Evolutionary conservation across 2,888 invertebrate genomes (phyloP).

Genomic region (Theretra japonica): DNA sequence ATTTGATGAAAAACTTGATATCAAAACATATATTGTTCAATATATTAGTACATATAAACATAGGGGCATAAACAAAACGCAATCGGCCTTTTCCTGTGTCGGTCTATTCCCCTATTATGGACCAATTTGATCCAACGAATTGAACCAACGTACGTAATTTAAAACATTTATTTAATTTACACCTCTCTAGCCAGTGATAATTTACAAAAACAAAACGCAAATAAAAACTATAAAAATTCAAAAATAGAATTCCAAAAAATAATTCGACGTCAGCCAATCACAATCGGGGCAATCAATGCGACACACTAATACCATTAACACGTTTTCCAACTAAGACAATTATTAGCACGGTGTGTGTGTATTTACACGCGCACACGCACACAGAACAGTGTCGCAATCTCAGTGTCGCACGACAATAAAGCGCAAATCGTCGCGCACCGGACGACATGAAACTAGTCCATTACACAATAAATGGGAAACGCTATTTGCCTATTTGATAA

Average conservation of each 20-base stretch:
- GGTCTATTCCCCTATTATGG: slow-evolving; percentile 3
- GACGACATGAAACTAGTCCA: slow-evolving; percentile 70
- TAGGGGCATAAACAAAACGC: background rate
- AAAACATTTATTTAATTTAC: background rate
- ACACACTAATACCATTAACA: slow-evolving; percentile 5
- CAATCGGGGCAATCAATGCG: background rate
- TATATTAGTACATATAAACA: background rate
- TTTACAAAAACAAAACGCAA: background rate
- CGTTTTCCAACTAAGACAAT: slow-evolving; percentile 4
- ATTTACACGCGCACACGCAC: background rate
- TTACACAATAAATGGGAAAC: slow-evolving; percentile 78
- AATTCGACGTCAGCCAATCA: background rate
- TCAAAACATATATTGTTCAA: background rate
- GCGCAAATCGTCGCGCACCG: slow-evolving; percentile 52
- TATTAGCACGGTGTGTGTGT: background rate
- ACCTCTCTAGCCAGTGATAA: background rate
- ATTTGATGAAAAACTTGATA: background rate
- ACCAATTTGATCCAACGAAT: slow-evolving; percentile 3
- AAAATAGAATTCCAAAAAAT: background rate
- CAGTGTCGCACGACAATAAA: slow-evolving; percentile 34
- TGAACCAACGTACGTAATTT: background rate
- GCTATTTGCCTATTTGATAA: slow-evolving; percentile 36
- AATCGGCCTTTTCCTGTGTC: slow-evolving; percentile 3
- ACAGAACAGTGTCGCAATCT: slow-evolving; percentile 29
- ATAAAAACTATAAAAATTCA: background rate